Evolutionary conservation across 1,140 invertebrate genomes (phyloP).

Genomic region (Brachionus rubens): DNA sequence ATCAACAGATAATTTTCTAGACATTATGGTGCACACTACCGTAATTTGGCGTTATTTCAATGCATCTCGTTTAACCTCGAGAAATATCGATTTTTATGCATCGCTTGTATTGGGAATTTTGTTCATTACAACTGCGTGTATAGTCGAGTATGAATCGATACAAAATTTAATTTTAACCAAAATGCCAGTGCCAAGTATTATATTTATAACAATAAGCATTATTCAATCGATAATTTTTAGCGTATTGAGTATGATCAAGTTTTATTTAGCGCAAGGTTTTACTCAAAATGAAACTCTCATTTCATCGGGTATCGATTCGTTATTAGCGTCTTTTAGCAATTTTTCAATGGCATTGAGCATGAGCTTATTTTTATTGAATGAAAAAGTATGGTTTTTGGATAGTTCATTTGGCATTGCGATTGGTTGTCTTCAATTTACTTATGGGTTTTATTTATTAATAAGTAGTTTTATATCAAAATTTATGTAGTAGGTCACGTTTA

Average conservation of each 20-base stretch:
- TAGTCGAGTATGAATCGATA: constrained; percentile 30
- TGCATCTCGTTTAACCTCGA: background rate
- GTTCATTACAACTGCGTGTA: background rate
- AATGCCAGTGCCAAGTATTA: constrained; percentile 7
- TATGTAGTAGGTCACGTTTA: background rate
- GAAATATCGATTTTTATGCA: background rate
- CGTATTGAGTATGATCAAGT: constrained; percentile 31
- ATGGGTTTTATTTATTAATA: background rate
- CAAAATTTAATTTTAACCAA: background rate
- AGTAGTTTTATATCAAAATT: background rate
- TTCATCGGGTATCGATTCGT: constrained; percentile 20
- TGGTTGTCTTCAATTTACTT: background rate
- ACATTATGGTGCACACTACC: constrained; percentile 16
- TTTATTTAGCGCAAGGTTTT: constrained; percentile 21
- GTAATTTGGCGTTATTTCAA: constrained; percentile 35
- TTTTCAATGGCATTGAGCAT: constrained; percentile 44
- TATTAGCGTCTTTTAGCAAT: constrained; percentile 13
- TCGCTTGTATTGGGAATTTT: background rate
- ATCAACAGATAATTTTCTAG: constrained; percentile 20
- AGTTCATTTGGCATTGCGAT: constrained; percentile 18
- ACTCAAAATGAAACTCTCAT: background rate
- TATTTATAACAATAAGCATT: constrained; percentile 7
- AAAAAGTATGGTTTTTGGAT: constrained; percentile 40
- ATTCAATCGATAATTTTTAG: constrained; percentile 34
- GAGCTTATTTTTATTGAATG: constrained; percentile 25